Base-by-base conservation (phyloP, 2,888 invertebrate species). In the Parnassius smintheus region DNA sequence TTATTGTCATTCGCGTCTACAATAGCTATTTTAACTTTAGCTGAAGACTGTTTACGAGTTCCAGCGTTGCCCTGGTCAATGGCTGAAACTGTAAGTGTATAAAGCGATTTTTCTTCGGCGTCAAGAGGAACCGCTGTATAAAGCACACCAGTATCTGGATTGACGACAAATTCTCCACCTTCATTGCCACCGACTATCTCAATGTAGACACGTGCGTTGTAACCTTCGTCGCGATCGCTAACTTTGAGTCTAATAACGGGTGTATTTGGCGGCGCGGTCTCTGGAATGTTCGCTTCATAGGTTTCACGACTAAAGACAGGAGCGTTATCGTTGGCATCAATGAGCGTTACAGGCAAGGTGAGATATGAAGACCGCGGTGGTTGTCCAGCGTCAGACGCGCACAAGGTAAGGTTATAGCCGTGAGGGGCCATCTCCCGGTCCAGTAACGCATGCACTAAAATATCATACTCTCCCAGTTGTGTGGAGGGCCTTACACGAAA, bases 1-100 rank as follows among this genome's bases (percentile, higher is more conserved):
- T 97, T 96, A 84, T 98, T 98, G 84, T 99, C 98, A 85, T 99
- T 99, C 60, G 96, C 96, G 86, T 98, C 98, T 60, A 96, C 91
- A 3, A 99, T 95, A 75, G 95, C 94, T 58, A 99, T 95, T 87
- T 96, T 96, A 0, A 99, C 96, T 88, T 97, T 97, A 0, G 97
- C 97, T 1, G 97, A 97, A 4, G 97, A 97, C 80, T 97, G 96
- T 75, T 96, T 96, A 56, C 97, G 92, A 12, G 95, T 94, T 2
- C 96, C 96, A 0, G 94, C 94, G 79, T 96, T 95, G 1, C 97
- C 96, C 78, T 96, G 96, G 83, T 98, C 98, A 48, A 97, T 94
- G 0, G 98, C 98, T 9, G 97, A 96, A 10, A 98, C 97, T 0
- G 97, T 98, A 52, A 98, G 88, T 13, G 96, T 96, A 81, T 98